A percentile compares a stretch with the other conserved stretches of the same genome.
Evolutionary conservation across 2,113 vertebrate species (phyloP).

Genomic region (Carettochelys insculpta): DNA sequence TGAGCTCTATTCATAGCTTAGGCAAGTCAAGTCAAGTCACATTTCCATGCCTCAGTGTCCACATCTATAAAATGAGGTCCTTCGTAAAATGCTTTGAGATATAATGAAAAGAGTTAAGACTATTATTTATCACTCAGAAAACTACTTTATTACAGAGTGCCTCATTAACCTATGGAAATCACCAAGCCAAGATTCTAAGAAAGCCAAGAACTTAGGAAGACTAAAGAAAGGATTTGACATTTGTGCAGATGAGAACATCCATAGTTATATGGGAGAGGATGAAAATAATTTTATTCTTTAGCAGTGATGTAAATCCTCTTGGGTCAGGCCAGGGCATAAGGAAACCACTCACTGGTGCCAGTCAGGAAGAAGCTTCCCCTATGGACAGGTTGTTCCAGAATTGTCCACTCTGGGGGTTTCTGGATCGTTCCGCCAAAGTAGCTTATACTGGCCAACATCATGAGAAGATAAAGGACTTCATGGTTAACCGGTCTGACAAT

Average conservation of each 20-base stretch:
- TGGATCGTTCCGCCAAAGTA: constrained; percentile 57
- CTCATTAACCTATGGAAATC: constrained; percentile 34
- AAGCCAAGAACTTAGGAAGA: constrained; percentile 21
- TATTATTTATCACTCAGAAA: constrained; percentile 7
- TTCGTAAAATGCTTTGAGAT: not conserved
- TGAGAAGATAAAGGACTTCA: constrained; percentile 19
- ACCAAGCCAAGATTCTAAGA: not conserved
- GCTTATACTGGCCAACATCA: constrained; percentile 52
- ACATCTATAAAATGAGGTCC: not conserved
- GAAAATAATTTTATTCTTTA: constrained; percentile 30
- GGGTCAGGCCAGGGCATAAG: constrained; percentile 43
- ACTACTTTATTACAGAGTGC: constrained; percentile 18
- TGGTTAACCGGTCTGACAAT: not conserved
- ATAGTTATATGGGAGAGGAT: not conserved
- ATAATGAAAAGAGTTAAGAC: not conserved
- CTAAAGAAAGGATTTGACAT: constrained; percentile 34
- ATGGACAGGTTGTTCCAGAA: constrained; percentile 57
- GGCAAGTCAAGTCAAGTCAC: not conserved
- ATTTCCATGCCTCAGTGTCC: not conserved
- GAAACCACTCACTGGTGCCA: constrained; percentile 45
- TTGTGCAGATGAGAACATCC: constrained; percentile 44
- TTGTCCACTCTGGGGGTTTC: constrained; percentile 70
- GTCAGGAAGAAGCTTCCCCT: constrained; percentile 52
- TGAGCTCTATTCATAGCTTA: not conserved
- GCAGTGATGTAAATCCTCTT: constrained; percentile 3